Evolutionary conservation across 2,888 invertebrate genomes (phyloP).

Genomic region (Thereva unica): DNA sequence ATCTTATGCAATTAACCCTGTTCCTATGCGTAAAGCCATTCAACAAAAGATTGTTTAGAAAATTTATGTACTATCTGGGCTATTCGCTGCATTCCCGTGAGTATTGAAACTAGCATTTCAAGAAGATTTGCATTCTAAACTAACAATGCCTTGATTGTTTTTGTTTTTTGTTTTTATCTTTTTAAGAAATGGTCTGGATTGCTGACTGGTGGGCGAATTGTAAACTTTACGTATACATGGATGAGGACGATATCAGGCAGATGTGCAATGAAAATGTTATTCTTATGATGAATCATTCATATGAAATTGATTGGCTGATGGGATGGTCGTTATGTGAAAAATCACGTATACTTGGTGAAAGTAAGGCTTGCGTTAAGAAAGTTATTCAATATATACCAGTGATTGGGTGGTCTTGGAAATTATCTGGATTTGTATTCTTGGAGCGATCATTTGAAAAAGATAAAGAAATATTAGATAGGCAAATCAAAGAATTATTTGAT

Average conservation of each 20-base stretch:
- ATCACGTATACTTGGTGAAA: conserved; percentile 82
- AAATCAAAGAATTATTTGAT: conserved; percentile 79
- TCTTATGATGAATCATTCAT: conserved; percentile 91
- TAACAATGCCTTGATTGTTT: neutral
- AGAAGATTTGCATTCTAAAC: too few species aligned
- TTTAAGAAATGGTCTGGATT: conserved; percentile 84
- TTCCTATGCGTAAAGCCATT: conserved; percentile 79
- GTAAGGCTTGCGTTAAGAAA: conserved; percentile 94
- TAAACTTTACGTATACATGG: conserved; percentile 72
- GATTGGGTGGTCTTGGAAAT: conserved; percentile 96
- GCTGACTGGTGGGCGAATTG: conserved; percentile 93
- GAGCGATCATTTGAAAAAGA: conserved; percentile 92
- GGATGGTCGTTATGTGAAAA: conserved; percentile 91
- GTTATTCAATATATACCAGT: conserved; percentile 88
- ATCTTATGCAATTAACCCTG: conserved; percentile 77
- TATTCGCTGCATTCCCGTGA: conserved; percentile 90
- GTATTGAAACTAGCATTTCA: conserved; percentile 56
- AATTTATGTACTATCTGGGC: conserved; percentile 85
- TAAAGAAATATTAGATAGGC: conserved; percentile 76
- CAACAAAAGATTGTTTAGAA: conserved; percentile 78
- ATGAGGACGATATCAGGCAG: conserved; percentile 76
- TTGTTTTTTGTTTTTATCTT: conserved; percentile 41
- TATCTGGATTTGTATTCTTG: conserved; percentile 91
- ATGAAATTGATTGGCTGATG: conserved; percentile 94
- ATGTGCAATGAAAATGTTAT: conserved; percentile 88